phyloP scores from a whole-genome alignment of 1,140 invertebrate genomes.

The Asbolus verrucosus region DNA sequence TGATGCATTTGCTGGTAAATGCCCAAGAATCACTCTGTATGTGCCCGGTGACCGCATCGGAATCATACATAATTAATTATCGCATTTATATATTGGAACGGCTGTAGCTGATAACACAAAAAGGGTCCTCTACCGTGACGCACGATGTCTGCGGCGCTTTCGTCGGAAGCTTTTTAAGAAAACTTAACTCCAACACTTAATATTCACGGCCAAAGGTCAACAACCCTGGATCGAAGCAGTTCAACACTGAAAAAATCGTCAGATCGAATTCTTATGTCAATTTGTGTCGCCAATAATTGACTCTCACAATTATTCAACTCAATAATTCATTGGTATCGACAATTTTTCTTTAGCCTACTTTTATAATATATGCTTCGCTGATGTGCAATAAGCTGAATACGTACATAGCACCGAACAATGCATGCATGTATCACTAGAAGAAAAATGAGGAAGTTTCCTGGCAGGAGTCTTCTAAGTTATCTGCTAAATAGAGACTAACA shows the following conservation, averaged over 20 bases:
- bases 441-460: constrained; percentile 35
- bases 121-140: constrained; percentile 33
- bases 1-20: constrained; percentile 1
- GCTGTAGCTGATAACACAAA: constrained; percentile 21
- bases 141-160: constrained; percentile 29
- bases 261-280: constrained; percentile 3
- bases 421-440: constrained; percentile 4
- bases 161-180: constrained; percentile 35
- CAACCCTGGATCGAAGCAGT: constrained; percentile 16
- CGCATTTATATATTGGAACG: constrained; percentile 32
- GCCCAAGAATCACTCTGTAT: not conserved
- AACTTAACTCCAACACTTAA: constrained; percentile 12
- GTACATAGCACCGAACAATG: too few relatives aligned
- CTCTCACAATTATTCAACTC: constrained; percentile 1
- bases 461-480: constrained; percentile 40
- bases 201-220: constrained; percentile 17
- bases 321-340: constrained; percentile 21
- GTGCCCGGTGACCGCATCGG: constrained; percentile 11
- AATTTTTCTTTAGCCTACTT: not conserved
- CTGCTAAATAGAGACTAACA: constrained; percentile 27
- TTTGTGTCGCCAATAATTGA: not conserved
- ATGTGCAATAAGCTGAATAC: too few relatives aligned
- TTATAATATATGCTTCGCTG: not conserved
- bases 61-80: constrained; percentile 43
- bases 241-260: constrained; percentile 9